These are phyloP conservation scores for Cephus rjabovi DNA, from an alignment of 2,888 invertebrate species.

Conservation along the genomic window DNA sequence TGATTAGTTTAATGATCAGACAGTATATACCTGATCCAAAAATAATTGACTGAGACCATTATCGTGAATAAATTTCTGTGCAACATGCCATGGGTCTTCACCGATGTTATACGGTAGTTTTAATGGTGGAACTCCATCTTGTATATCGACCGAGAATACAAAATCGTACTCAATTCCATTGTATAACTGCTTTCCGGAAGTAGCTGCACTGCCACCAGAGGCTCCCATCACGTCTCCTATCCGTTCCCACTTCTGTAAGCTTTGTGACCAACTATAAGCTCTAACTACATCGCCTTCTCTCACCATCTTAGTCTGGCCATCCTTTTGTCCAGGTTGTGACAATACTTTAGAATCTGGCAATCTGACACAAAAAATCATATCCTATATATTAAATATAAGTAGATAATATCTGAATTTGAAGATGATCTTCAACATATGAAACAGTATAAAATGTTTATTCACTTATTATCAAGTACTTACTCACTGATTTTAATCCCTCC, in stretches of 20 bases:
- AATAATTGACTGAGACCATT: conserved; percentile 87
- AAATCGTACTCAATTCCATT: conserved; percentile 95
- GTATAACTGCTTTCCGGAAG: conserved; percentile 80
- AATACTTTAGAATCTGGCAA: conserved; percentile 86
- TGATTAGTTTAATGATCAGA: background rate
- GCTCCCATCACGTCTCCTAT: conserved; percentile 92
- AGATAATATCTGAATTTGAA: conserved; percentile 2
- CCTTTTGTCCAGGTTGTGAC: conserved; percentile 79
- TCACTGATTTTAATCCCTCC: conserved; percentile 89
- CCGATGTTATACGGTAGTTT: conserved; percentile 91
- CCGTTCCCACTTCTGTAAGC: conserved; percentile 80
- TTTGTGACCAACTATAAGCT: conserved; percentile 83
- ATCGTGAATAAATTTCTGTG: conserved; percentile 89
- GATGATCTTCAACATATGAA: background rate
- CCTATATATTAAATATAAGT: conserved; percentile 12
- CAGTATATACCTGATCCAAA: conserved; percentile 76
- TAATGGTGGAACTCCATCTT: conserved; percentile 87
- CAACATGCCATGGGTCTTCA: conserved; percentile 93
- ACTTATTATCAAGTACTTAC: conserved; percentile 67
- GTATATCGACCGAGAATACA: conserved; percentile 95
- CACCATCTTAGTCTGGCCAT: conserved; percentile 89
- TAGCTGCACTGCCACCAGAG: conserved; percentile 73
- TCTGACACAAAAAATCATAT: conserved; percentile 64
- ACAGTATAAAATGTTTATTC: conserved; percentile 6
- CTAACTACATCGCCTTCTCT: conserved; percentile 79